These are phyloP conservation scores for Drosophila yooni DNA, from an alignment of 2,888 invertebrate genomes.

Conservation along the genomic window DNA sequence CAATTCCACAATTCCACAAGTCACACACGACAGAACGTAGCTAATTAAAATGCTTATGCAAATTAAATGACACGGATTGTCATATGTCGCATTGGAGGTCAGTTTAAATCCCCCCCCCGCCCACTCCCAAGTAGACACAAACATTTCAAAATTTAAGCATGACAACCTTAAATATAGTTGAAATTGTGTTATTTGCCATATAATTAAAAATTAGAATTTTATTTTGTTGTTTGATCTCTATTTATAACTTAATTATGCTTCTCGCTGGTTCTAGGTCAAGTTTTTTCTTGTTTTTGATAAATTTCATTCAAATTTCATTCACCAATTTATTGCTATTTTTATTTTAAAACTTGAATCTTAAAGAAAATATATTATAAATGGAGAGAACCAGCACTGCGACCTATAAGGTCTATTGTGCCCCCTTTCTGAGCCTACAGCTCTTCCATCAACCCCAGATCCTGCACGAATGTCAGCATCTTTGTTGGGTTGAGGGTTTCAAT, in stretches of 20 bases:
- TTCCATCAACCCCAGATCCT: no score
- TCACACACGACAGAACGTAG: slow-evolving; percentile 26
- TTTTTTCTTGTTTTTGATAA: background rate
- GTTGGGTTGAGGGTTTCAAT: no score
- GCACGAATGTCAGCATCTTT: no score
- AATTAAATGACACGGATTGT: slow-evolving; percentile 59
- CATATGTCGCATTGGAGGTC: slow-evolving; percentile 51
- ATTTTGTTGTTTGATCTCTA: background rate
- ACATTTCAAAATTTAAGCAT: background rate
- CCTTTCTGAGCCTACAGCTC: no score
- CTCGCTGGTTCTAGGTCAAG: background rate
- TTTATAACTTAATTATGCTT: background rate
- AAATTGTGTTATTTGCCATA: background rate
- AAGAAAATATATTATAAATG: background rate
- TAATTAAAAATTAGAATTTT: background rate
- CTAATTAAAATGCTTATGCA: slow-evolving; percentile 78
- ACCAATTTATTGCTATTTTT: no score
- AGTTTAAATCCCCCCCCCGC: background rate
- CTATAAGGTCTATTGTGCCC: no score
- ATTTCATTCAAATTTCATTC: no score
- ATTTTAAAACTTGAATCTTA: no score
- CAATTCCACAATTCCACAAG: background rate
- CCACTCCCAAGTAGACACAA: background rate
- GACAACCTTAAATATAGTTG: background rate
- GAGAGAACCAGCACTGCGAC: no score